Evolutionary conservation across 2,888 invertebrate genomes (phyloP), one percentile per base, ranked within the genome.

Genomic region (Spatulosminthurus flaviceps): DNA sequence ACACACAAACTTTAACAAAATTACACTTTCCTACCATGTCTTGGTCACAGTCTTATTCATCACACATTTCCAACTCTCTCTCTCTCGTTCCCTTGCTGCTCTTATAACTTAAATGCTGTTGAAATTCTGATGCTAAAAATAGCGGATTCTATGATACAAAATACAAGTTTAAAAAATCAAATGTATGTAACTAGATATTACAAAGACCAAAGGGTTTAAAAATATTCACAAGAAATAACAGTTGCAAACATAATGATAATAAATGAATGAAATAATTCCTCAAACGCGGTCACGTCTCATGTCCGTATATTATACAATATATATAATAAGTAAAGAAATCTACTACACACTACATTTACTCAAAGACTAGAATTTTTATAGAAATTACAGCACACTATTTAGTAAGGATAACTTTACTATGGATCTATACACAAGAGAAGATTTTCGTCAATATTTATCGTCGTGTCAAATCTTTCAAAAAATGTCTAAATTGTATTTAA

Each of bases 1-100:
- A 51, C 51, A 34, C n/a, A n/a, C 34, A 34, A 34, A 34, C 34
- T 4, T 34, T 34, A 34, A 34, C 34, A 34, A 34, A 34, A 34
- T 34, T 34, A 34, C 34, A 51, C 51, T 51, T 51, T 51, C n/a
- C n/a, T 51, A 51, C 7, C 51, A 51, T n/a, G 51, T 51, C 51
- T 51, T 16, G 4, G 16, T 11, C 51, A 51, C 19, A 51, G 19
- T 51, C 51, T 51, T n/a, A 51, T 16, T 51, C 51, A 51, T 19
- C 51, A 51, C 16, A 51, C n/a, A 19, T 19, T 51, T 51, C 16
- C 51, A 51, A 34, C 51, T 51, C 51, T 51, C 51, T 51, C 51
- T 51, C 51, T 51, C 51, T 51, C n/a, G 5, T 16, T 51, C 51
- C 4, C 16, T 51, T 11, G 1, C 19, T 51, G 16, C n/a, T 34